Conservation (phyloP, 2,797 vertebrate genomes). For the Microcaecilia unicolor region DNA sequence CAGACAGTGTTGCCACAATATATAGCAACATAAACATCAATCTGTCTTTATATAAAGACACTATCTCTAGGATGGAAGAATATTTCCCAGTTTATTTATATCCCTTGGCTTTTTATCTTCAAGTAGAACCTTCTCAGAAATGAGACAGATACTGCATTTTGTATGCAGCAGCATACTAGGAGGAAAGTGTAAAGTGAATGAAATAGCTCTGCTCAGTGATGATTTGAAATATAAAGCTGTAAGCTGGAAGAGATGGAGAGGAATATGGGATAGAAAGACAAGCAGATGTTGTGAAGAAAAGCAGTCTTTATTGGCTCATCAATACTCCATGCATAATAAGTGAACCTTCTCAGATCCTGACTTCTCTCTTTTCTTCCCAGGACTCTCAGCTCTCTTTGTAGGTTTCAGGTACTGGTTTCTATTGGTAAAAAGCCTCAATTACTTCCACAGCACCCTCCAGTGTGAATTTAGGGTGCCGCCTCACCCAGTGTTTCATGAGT, state of each 20-base stretch:
- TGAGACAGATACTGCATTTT: constrained; percentile 25
- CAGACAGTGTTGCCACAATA: constrained; percentile 28
- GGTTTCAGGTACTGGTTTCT: no score
- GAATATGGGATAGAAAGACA: no score
- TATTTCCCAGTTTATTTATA: constrained; percentile 37
- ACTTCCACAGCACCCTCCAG: no score
- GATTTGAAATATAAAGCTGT: constrained; percentile 27
- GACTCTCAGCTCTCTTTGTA: no score
- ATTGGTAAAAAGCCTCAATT: no score
- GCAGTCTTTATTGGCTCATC: no score
- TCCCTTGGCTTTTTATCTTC: constrained; percentile 37
- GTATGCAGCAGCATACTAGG: not conserved
- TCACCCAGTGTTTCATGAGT: no score
- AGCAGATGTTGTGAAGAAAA: no score
- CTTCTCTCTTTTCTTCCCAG: no score
- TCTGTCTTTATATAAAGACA: constrained; percentile 43
- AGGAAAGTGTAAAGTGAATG: constrained; percentile 1
- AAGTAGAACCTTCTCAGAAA: constrained; percentile 27
- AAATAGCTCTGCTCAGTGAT: constrained; percentile 18
- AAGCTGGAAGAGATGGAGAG: constrained; percentile 9
- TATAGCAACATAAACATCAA: constrained; percentile 42
- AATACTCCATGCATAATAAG: no score
- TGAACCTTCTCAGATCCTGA: no score
- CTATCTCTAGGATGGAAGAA: constrained; percentile 29
- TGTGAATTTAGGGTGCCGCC: no score